Evolutionary conservation across 2,113 vertebrate species (phyloP), one percentile per base, ranked within the genome.

Genomic region (Scopus umbretta): DNA sequence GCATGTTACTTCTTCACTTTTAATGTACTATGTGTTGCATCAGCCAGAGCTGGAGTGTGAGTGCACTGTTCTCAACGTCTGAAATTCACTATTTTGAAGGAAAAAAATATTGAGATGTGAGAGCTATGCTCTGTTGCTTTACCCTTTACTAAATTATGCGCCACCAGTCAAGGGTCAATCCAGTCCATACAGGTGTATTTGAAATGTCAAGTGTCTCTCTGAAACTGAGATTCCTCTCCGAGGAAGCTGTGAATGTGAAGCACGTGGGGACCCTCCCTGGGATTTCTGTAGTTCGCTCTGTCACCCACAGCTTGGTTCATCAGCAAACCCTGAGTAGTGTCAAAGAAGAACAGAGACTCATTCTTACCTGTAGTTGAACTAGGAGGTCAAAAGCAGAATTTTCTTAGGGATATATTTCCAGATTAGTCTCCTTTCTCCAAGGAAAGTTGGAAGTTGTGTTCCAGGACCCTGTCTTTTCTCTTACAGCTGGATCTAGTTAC

Each of bases 261-360:
- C 13, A 55, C 0, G 0, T 58, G 38, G 6, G 23, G 6, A n/a
- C 23, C 17, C 17, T 67, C 23, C 16, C 13, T 7, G 11, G 34
- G 15, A 63, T 3, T 72, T 86, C 16, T 63, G 27, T 21, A 58
- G 29, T 34, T 87, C 55, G 34, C 26, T 30, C 14, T 0, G 2
- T 58, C 22, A 40, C 17, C 16, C 22, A 16, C 21, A 34, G 22
- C 17, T 53, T 52, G 13, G 53, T 61, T 68, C 18, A 25, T 56
- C 53, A 63, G 65, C 26, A 90, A 86, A 43, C 22, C 9, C 13
- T 45, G 40, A 27, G 34, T n/a, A 59, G 30, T n/a, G 9, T 56
- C 49, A 52, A 42, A 94, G 38, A 53, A 38, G 36, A 66, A 49
- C 47, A 26, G 30, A 49, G 14, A 43, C 6, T 73, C 8, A 4